Evolutionary conservation across 92 coral and sea anemone species (phyloP).

Genomic region (Diadumene lineata): DNA sequence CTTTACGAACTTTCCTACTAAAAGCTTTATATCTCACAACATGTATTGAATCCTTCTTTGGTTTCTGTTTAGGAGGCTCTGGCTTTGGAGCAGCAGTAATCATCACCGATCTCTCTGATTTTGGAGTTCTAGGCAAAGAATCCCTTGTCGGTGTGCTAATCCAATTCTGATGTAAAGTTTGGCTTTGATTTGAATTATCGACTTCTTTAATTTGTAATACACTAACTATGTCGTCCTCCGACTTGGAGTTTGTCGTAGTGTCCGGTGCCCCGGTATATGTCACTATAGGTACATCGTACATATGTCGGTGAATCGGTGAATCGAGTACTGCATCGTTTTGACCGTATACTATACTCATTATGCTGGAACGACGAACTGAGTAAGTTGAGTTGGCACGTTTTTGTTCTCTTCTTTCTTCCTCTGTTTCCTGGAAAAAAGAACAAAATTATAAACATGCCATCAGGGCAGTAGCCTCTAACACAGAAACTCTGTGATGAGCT

Average conservation of each 20-base stretch:
- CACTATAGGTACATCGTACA: constrained; percentile 59
- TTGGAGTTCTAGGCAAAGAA: neutral
- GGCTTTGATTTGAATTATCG: constrained; percentile 14
- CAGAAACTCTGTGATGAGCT: too few species aligned
- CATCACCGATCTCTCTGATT: neutral
- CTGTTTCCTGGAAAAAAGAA: too few species aligned
- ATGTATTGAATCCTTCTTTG: neutral
- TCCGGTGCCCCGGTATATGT: constrained; percentile 26
- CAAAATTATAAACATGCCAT: too few species aligned
- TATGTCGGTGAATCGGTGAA: constrained; percentile 35
- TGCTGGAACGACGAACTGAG: constrained; percentile 70
- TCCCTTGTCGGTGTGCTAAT: constrained; percentile 9
- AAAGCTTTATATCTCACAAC: constrained; percentile 24
- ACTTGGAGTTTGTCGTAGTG: constrained; percentile 31
- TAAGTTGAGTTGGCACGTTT: constrained; percentile 40
- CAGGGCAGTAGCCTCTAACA: too few species aligned
- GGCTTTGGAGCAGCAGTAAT: neutral
- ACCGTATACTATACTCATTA: constrained; percentile 69
- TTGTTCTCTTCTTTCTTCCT: constrained; percentile 38
- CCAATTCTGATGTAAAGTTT: constrained; percentile 40
- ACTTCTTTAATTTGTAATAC: constrained; percentile 63
- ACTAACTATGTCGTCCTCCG: constrained; percentile 49
- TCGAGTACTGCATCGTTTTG: constrained; percentile 48
- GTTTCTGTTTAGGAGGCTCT: neutral
- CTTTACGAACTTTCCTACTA: constrained; percentile 30